These are phyloP conservation scores for Cossypha dichroa DNA, from an alignment of 2,797 vertebrate species.

Conservation along the genomic window DNA sequence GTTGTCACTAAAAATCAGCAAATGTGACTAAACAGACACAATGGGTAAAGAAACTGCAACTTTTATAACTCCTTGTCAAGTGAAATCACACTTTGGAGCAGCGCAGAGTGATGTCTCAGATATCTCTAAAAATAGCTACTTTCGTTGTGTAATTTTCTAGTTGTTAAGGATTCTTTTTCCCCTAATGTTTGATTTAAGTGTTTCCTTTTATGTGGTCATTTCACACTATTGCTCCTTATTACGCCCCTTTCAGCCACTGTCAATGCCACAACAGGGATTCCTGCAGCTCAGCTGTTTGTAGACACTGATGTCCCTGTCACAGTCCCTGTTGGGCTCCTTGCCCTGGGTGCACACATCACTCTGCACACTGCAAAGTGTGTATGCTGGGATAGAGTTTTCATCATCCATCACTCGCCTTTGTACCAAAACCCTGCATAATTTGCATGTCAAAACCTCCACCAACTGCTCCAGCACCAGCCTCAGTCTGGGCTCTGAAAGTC, in stretches of 20 bases:
- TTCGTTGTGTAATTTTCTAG: not conserved
- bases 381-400: not conserved
- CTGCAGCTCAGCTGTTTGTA: constrained; percentile 7
- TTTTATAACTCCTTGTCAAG: not conserved
- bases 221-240: not conserved
- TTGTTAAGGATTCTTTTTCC: not conserved
- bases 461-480: constrained; percentile 26
- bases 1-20: not conserved
- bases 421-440: constrained; percentile 20
- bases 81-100: not conserved
- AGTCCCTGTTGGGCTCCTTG: not conserved
- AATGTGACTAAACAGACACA: not conserved
- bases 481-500: constrained; percentile 27
- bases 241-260: not conserved
- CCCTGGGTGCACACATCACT: not conserved
- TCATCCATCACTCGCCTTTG: constrained; percentile 14
- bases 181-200: not conserved
- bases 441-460: constrained; percentile 58
- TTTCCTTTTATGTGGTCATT: not conserved
- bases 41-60: not conserved
- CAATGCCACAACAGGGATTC: not conserved
- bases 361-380: not conserved
- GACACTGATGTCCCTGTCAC: not conserved
- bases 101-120: not conserved
- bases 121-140: not conserved